These are phyloP conservation scores for Microchrysa polita DNA, from an alignment of 2,888 invertebrate genomes.

Conservation along the genomic window DNA sequence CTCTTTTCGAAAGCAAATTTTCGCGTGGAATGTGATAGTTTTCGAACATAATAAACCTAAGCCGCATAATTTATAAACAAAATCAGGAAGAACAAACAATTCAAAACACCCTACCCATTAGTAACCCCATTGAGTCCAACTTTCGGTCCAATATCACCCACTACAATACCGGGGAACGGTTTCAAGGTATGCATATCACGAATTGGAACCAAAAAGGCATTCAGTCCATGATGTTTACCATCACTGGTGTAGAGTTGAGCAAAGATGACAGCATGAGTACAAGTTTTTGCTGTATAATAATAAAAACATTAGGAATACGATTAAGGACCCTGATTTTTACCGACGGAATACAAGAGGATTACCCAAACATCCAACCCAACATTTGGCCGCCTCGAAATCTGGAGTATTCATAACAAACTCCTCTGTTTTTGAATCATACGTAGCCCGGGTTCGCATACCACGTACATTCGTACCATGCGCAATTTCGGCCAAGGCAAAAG, in stretches of 20 bases:
- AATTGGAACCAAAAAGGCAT: conserved; percentile 88
- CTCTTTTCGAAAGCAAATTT: conserved; percentile 82
- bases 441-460: conserved; percentile 86
- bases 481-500: conserved; percentile 89
- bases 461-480: conserved; percentile 91
- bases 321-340: not conserved
- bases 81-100: too few relatives aligned
- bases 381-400: conserved; percentile 80
- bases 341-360: not conserved
- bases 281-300: conserved; percentile 72
- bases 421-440: conserved; percentile 76
- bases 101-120: conserved; percentile 78
- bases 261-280: conserved; percentile 88
- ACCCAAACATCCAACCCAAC: conserved; percentile 86
- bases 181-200: conserved; percentile 77
- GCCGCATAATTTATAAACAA: too few relatives aligned
- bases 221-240: conserved; percentile 82
- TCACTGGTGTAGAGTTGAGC: conserved; percentile 87
- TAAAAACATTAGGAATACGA: too few relatives aligned
- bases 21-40: conserved; percentile 83
- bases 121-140: conserved; percentile 91
- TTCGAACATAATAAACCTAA: conserved; percentile 78
- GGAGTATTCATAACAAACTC: conserved; percentile 80
- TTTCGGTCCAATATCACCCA: conserved; percentile 95
- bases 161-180: conserved; percentile 80